Evolutionary conservation across 2,797 vertebrate genomes (phyloP), one percentile per base, ranked within the genome.

Genomic region (Pantherophis alleghaniensis): DNA sequence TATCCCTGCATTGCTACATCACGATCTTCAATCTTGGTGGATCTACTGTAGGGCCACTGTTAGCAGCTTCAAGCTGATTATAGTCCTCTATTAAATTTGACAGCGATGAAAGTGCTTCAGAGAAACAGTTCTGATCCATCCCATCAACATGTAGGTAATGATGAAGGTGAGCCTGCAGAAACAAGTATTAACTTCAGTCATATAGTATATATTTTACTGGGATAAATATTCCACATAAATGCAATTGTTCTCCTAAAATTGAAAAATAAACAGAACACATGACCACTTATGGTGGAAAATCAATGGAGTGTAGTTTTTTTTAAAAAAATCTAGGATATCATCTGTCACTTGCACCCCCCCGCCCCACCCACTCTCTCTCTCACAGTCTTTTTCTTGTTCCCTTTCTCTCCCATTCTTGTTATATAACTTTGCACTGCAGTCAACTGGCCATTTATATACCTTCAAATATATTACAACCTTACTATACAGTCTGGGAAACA

Each of bases 141-240:
- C 99, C 99, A 0, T 99, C 98, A 20, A 99, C 96, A 20, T 98
- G 98, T 91, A 99, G 96, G 95, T 99, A 99, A 97, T 99, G 99
- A 94, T 99, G 99, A 94, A 99, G 97, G 93, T 99, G 99, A 96
- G 99, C 99, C 99, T 99, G 92, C 6, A 89, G 95, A 37, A 95
- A 69, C 61, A 87, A 91, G 90, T n/a, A 61, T 74, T 57, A 12
- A n/a, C 13, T 18, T 14, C 28, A 90, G 12, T 4, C 4, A 95
- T 83, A 22, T 20, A 83, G 20, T 42, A 79, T 92, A 93, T 1
- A 4, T 5, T 69, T 93, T 91, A 18, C 14, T 90, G 86, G 16
- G 13, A 83, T 37, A 83, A 59, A 16, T 11, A 28, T 22, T 83
- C 79, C 42, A 1, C 56, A 0, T 16, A 90, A 88, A 12, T 79